Evolutionary conservation across 2,888 invertebrate species (phyloP).

Genomic region (Campoletis raptor): DNA sequence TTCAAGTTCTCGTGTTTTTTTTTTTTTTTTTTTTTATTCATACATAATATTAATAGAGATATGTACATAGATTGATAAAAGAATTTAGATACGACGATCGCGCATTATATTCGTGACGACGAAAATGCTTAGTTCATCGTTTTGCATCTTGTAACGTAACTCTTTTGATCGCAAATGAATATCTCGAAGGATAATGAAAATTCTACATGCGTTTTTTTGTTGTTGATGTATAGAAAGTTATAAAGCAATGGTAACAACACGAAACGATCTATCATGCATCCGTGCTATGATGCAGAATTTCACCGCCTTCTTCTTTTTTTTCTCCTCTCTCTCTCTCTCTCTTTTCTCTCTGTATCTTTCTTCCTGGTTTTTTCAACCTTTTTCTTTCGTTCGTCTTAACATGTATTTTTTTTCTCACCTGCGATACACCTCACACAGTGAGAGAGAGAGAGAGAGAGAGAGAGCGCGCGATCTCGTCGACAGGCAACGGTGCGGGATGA

Average conservation of each 20-base stretch:
- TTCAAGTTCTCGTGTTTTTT: conserved; percentile 43
- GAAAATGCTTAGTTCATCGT: conserved; percentile 68
- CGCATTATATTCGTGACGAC: conserved; percentile 65
- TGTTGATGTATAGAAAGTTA: conserved; percentile 48
- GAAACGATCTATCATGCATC: conserved; percentile 70
- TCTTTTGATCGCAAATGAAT: conserved; percentile 55
- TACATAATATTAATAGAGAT: background rate
- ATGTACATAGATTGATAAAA: conserved; percentile 20
- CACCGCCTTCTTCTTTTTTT: conserved; percentile 49
- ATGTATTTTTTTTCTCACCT: conserved; percentile 59
- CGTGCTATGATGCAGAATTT: conserved; percentile 50
- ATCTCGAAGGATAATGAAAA: conserved; percentile 56
- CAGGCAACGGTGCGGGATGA: conserved; percentile 74
- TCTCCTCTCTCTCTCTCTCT: conserved; percentile 39
- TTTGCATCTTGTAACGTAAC: conserved; percentile 61
- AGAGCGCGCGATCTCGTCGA: conserved; percentile 66
- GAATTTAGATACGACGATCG: conserved; percentile 45
- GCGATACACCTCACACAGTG: conserved; percentile 20
- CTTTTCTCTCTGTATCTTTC: conserved; percentile 25
- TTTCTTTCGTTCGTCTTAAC: conserved; percentile 30
- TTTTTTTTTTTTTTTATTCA: too few species aligned
- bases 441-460: conserved; percentile 47
- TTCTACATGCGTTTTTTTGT: conserved; percentile 7
- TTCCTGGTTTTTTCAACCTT: conserved; percentile 32
- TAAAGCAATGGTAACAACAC: conserved; percentile 58